A percentile compares a stretch with the other conserved stretches of the same genome.
Evolutionary conservation across 2,888 invertebrate species (phyloP).

Genomic region (Amiota mariae): DNA sequence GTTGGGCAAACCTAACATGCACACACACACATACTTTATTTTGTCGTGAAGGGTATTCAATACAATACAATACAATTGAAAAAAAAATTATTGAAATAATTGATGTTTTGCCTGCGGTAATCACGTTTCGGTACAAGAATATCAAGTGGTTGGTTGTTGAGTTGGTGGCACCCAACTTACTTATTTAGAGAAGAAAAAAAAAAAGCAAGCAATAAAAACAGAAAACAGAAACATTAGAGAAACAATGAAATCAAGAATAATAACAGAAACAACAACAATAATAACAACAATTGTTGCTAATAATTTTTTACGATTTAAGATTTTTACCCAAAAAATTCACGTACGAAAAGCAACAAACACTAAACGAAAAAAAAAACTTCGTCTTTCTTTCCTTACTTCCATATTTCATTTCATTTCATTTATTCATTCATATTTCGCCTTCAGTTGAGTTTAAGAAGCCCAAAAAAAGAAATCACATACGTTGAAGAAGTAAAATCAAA

Average conservation of each 20-base stretch:
- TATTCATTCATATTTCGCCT: constrained; percentile 46
- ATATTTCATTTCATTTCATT: constrained; percentile 47
- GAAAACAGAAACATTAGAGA: constrained; percentile 11
- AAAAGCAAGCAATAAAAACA: background rate
- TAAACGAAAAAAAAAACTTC: background rate
- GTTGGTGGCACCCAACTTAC: too few relatives aligned
- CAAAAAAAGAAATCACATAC: constrained; percentile 23
- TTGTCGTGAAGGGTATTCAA: too few relatives aligned
- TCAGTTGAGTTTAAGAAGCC: background rate
- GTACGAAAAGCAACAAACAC: too few relatives aligned
- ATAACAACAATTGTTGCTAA: constrained; percentile 64
- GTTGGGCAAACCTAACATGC: too few relatives aligned
- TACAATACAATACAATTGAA: too few relatives aligned
- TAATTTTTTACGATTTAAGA: constrained; percentile 58
- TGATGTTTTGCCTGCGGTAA: constrained; percentile 23
- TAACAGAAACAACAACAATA: constrained; percentile 27
- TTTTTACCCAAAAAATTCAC: background rate
- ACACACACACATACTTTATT: too few relatives aligned
- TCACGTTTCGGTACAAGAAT: constrained; percentile 31
- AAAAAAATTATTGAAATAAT: too few relatives aligned
- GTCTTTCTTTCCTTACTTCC: constrained; percentile 35
- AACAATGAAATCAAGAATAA: background rate
- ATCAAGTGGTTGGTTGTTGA: constrained; percentile 38
- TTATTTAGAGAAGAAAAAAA: background rate
- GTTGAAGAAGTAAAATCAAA: background rate